Evolutionary conservation across 53 echinoderm and acorn worm species (phyloP), one percentile per base, ranked within the genome.

Genomic region (Astropecten irregularis): DNA sequence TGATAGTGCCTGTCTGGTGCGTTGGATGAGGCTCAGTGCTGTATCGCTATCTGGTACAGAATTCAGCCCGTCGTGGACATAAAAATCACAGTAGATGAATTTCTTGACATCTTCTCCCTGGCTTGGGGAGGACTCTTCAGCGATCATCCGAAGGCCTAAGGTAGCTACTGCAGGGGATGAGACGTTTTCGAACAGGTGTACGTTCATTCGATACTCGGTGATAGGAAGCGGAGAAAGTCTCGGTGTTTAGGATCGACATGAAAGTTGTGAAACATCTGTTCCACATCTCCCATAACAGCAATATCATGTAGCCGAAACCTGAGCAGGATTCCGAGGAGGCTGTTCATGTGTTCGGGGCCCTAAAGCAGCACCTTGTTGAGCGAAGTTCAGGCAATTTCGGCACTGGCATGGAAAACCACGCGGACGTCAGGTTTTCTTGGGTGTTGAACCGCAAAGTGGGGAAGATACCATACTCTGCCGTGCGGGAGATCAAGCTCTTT

Each of bases 301-400:
- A 91, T 61, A 33, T 83, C 86, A 21, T 44, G 83, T 49, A 55
- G 15, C 10, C 87, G 66, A 59, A 91, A 87, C 38, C 91, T 65
- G 28, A 87, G 37, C 4, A 91, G 53, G 3, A 91, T 77, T 0
- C 91, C 84, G 8, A 91, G 57, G 0, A 91, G 42, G 6, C 81
- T 33, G 48, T 88, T 91, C 48, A 83, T 88, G 20, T 76, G 84
- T 72, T 91, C 91, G 9, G 91, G 91, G 4, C 91, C 88, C 38
- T 87, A 83, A 2, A 83, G 73, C 2, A 88, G 73, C 15, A 21
- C 42, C 26, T 83, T 66, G 44, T 89, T 89, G 15, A 89, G 67
- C n/a, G 89, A 89, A 30, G 47, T 40, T 5, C 68, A 67, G 9
- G 64, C 47, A 32, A 37, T 83, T 37, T 54, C 38, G 4, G 83